Base-by-base conservation (phyloP, 2,888 invertebrate species). In the Morpho achilles region DNA sequence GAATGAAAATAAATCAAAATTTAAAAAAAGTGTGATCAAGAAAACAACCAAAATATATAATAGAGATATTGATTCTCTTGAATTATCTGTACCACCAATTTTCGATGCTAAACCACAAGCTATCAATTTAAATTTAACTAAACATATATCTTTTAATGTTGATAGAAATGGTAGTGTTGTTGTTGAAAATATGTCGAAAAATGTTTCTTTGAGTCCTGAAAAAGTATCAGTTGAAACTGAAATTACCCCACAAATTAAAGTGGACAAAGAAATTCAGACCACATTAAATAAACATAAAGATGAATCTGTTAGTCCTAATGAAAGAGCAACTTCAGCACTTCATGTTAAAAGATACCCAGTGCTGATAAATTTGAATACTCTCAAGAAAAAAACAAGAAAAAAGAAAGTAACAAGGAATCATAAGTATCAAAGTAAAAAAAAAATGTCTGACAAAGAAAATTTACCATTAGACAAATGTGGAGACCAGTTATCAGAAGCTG, bases 401-500 rank as follows among this genome's bases (percentile, higher is more conserved):
- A 81, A 73, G 59, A 87, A 79, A 68, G 56, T 75, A 0, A 77
- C 67, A 61, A 69, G 67, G 8, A 61, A 72, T 2, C 77, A 69
- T 72, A 76, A 67, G 53, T 85, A 76, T 60, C 50, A 68, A 61
- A 67, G 56, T 46, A 79, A 72, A 62, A 80, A 71, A 61, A 42
- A 43, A 8, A 59, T 61, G 42, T 43, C 22, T 42, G 70, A 74
- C 39, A 78, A 77, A 66, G 71, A 76, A 66, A 74, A 70, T 57
- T 61, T 70, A 50, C 71, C 68, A 44, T 76, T 71, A 67, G 82
- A 79, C 58, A 82, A 79, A 75, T 82, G 71, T 70, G 81, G 73
- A 64, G 83, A 80, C 22, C 87, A 84, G 76, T 61, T 91, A 71
- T 77, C 93, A 64, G 92, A 92, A 71, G 93, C 93, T 42, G 93